A percentile compares a stretch with the other conserved stretches of the same genome.
Conservation (phyloP, 2,797 vertebrate species). For the Labroides dimidiatus region DNA sequence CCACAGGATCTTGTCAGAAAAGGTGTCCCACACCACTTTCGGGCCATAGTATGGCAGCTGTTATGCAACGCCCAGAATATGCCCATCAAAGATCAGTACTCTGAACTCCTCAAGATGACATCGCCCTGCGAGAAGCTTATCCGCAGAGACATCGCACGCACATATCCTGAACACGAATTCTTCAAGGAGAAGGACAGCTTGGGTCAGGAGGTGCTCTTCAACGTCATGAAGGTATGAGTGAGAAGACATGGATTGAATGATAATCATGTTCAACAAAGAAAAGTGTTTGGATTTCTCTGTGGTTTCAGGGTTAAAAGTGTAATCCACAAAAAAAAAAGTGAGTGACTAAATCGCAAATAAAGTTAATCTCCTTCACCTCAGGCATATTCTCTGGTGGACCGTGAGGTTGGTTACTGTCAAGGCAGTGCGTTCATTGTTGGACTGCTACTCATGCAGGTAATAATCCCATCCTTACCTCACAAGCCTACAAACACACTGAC, state of each 20-base stretch:
- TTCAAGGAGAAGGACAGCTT: constrained; percentile 99
- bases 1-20: constrained; percentile 94
- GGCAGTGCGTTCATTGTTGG: constrained; percentile 99
- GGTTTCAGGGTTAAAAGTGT: not conserved
- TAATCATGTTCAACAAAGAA: constrained; percentile 4
- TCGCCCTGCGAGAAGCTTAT: constrained; percentile 98
- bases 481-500: constrained; percentile 3
- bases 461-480: not conserved
- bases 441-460: constrained; percentile 98
- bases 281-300: not conserved
- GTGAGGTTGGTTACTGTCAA: constrained; percentile 98
- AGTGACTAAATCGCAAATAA: constrained; percentile 20
- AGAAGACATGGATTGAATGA: not conserved
- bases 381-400: constrained; percentile 98
- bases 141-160: constrained; percentile 97
- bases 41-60: constrained; percentile 98
- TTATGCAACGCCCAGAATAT: constrained; percentile 95
- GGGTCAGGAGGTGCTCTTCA: constrained; percentile 99
- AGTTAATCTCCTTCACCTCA: constrained; percentile 71
- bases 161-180: constrained; percentile 97
- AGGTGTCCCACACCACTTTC: constrained; percentile 98
- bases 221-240: constrained; percentile 96
- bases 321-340: not conserved
- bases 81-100: constrained; percentile 99
- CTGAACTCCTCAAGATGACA: constrained; percentile 97